Evolutionary conservation across 2,797 vertebrate genomes (phyloP), one percentile per base, ranked within the genome.

Genomic region (Rhodeus uyekii): DNA sequence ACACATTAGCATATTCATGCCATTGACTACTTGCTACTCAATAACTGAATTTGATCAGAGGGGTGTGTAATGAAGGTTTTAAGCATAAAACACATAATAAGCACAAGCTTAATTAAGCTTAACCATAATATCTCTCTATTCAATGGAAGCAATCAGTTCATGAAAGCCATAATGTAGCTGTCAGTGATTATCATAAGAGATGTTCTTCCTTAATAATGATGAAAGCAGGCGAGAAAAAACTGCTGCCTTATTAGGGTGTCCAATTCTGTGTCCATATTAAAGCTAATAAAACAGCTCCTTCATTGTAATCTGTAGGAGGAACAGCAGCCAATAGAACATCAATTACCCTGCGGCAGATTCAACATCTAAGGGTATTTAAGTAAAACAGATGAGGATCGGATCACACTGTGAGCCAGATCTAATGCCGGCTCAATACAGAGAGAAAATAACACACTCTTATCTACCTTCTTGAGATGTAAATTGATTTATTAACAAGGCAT

Each of bases 401-500:
- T 86, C 83, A 85, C 85, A 87, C 82, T 75, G 79, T 6, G 78
- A 69, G 85, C 63, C 78, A 53, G 55, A 69, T 87, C 86, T 88
- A 85, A 89, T 86, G 84, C 85, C 29, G 82, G 80, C 82, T 85
- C 87, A 83, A 87, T 86, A 86, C 84, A 83, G 85, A 85, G 86
- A 81, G 86, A 85, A 87, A 86, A 89, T 84, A 86, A 86, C 82
- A 78, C 76, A 78, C 84, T 87, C 81, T 89, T 86, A 88, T 89
- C 87, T 87, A 86, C 82, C 83, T 84, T 84, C 85, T 84, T 84
- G 78, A 83, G 82, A 87, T 90, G 87, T 87, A 89, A 90, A 90
- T 87, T 74, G 85, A 85, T 87, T 88, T 86, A 88, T 83, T 88
- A 88, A 85, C 85, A 86, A 85, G 78, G 80, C 74, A 76, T 74